These are phyloP conservation scores for Enteromius thamalakanensis DNA, from an alignment of 2,797 vertebrate genomes.

Conservation along the genomic window DNA sequence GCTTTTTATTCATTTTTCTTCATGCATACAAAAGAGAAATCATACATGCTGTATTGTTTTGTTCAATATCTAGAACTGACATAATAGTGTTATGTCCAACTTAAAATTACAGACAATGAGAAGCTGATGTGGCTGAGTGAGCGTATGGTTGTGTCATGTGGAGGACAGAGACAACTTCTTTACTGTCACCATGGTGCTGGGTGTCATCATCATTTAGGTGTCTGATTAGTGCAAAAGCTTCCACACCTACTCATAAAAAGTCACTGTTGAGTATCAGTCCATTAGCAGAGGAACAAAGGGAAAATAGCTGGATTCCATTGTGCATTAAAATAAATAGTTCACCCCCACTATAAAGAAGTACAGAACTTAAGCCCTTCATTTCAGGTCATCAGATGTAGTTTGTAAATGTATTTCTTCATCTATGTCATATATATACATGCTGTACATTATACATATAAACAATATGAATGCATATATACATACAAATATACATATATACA, in stretches of 20 bases:
- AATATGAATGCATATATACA: no score
- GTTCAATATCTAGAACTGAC: not conserved
- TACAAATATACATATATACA: no score
- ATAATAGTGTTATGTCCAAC: not conserved
- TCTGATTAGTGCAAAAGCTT: conserved; percentile 27
- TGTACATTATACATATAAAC: no score
- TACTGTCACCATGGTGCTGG: conserved; percentile 45
- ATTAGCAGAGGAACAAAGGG: not conserved
- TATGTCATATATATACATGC: no score
- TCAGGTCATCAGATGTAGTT: no score
- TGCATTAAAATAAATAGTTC: not conserved
- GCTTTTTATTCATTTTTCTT: no score
- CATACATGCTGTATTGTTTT: not conserved
- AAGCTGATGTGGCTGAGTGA: conserved; percentile 21
- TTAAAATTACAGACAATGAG: not conserved
- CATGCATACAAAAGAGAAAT: not conserved
- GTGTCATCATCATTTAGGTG: conserved; percentile 27
- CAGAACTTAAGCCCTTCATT: not conserved
- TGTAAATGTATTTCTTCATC: no score
- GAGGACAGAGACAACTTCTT: conserved; percentile 37
- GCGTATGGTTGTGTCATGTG: conserved; percentile 36
- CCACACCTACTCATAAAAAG: conserved; percentile 22
- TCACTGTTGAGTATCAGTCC: not conserved
- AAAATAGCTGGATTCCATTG: not conserved
- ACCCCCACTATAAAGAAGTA: not conserved